phyloP scores from a whole-genome alignment of 2,888 invertebrate genomes.

The Sericinus montela region DNA sequence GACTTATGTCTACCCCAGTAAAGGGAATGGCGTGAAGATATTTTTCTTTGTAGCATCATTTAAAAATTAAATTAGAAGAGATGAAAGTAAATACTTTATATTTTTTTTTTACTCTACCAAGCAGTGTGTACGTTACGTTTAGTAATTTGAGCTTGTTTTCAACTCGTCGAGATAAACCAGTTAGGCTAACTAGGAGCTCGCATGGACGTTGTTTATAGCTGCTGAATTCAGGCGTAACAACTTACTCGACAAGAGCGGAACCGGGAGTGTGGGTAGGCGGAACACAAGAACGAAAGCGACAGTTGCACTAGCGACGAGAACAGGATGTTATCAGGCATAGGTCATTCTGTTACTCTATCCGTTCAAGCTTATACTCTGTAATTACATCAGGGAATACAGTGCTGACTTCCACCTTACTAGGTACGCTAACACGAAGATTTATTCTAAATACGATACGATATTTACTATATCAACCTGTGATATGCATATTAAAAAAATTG shows the following conservation, averaged over 20 bases:
- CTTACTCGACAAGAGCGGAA: constrained; percentile 31
- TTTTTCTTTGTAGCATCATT: too few relatives aligned
- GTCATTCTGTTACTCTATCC: constrained; percentile 61
- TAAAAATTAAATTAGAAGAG: too few relatives aligned
- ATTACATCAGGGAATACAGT: constrained; percentile 73
- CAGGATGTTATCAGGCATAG: constrained; percentile 47
- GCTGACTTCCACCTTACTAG: constrained; percentile 23
- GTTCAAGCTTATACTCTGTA: constrained; percentile 57
- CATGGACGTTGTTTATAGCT: constrained; percentile 47
- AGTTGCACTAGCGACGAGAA: constrained; percentile 19
- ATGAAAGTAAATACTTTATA: too few relatives aligned
- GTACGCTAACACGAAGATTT: constrained; percentile 39
- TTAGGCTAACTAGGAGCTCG: constrained; percentile 45
- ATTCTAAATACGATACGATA: constrained; percentile 11
- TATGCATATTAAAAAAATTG: too few relatives aligned
- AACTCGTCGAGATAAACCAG: constrained; percentile 45
- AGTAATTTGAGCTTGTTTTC: constrained; percentile 37
- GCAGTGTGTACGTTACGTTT: constrained; percentile 18
- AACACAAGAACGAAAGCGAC: constrained; percentile 23
- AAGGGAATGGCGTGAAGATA: too few relatives aligned
- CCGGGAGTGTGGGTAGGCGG: constrained; percentile 17
- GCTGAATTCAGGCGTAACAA: constrained; percentile 41
- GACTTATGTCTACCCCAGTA: too few relatives aligned
- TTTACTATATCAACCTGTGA: too few relatives aligned
- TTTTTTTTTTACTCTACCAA: too few relatives aligned